Evolutionary conservation across 30 jellyfish, hydroid and myxozoan species (phyloP).

Genomic region (Nemopilema nomurai): DNA sequence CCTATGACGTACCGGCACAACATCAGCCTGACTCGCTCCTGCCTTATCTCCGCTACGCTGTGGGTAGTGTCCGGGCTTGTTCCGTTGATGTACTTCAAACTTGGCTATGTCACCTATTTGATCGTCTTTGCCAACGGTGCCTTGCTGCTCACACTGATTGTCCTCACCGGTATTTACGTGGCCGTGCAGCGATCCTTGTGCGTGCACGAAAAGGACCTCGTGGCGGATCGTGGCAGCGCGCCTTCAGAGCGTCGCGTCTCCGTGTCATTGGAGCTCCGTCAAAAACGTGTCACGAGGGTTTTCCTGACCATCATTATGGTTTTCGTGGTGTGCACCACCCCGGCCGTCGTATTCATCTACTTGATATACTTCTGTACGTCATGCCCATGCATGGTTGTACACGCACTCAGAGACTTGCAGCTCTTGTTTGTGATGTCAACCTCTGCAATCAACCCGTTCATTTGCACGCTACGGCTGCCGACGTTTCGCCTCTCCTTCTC

Average conservation of each 20-base stretch:
- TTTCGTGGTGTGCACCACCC: constrained; percentile 68
- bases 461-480: constrained; percentile 76
- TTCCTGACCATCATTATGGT: constrained; percentile 35
- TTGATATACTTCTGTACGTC: constrained; percentile 36
- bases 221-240: constrained; percentile 5
- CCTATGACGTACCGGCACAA: constrained; percentile 68
- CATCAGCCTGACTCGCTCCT: constrained; percentile 48
- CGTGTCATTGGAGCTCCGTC: constrained; percentile 44
- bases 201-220: constrained; percentile 39
- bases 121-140: constrained; percentile 74
- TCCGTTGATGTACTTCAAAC: constrained; percentile 47
- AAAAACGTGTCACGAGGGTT: constrained; percentile 59
- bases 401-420: constrained; percentile 56
- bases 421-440: constrained; percentile 55
- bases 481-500: constrained; percentile 46
- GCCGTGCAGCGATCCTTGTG: constrained; percentile 55
- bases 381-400: constrained; percentile 55
- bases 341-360: constrained; percentile 63
- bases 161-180: constrained; percentile 42
- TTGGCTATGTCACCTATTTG: constrained; percentile 52
- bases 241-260: constrained; percentile 51
- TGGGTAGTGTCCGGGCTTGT: constrained; percentile 67
- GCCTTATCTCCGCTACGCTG: constrained; percentile 16
- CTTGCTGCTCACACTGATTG: constrained; percentile 49
- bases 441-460: constrained; percentile 65